A percentile compares a stretch with the other conserved stretches of the same genome.
These are phyloP conservation scores for Malthinus flaveolus DNA, from an alignment of 2,888 invertebrate species.

Conservation along the genomic window DNA sequence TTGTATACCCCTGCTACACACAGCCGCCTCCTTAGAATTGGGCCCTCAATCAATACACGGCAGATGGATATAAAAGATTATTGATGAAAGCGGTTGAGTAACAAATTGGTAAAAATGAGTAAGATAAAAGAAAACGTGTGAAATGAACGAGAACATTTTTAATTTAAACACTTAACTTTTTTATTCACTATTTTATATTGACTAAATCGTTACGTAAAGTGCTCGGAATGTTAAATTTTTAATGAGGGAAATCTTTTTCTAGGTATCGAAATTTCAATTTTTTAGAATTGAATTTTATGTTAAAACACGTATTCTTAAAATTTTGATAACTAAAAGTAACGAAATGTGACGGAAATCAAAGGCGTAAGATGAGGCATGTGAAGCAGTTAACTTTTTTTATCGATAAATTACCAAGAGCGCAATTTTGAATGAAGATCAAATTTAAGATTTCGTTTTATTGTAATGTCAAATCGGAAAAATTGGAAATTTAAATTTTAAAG, in stretches of 20 bases:
- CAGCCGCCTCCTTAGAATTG: conserved; percentile 35
- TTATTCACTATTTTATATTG: conserved; percentile 2
- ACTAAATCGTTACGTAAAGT: background rate
- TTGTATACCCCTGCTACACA: conserved; percentile 11
- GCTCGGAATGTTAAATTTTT: too few species aligned
- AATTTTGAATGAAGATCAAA: background rate
- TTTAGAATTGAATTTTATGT: conserved; percentile 1
- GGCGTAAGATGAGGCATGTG: conserved; percentile 21
- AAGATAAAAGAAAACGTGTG: conserved; percentile 27
- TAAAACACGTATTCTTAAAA: background rate
- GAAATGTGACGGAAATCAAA: conserved; percentile 21
- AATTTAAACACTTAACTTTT: conserved; percentile 21
- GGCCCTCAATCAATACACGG: conserved; percentile 41
- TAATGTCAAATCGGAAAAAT: too few species aligned
- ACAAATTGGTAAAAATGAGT: conserved; percentile 33
- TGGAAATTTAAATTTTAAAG: too few species aligned
- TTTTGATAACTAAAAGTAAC: conserved; percentile 1
- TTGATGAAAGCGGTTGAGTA: conserved; percentile 39
- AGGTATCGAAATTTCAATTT: conserved; percentile 1
- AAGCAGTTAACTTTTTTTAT: conserved; percentile 22
- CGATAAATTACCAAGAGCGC: conserved; percentile 20
- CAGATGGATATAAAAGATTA: conserved; percentile 44
- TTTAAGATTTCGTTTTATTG: background rate
- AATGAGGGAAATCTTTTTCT: too few species aligned
- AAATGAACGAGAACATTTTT: conserved; percentile 31